Evolutionary conservation across 2,888 invertebrate genomes (phyloP).

Genomic region (Lithophane ornitopus): DNA sequence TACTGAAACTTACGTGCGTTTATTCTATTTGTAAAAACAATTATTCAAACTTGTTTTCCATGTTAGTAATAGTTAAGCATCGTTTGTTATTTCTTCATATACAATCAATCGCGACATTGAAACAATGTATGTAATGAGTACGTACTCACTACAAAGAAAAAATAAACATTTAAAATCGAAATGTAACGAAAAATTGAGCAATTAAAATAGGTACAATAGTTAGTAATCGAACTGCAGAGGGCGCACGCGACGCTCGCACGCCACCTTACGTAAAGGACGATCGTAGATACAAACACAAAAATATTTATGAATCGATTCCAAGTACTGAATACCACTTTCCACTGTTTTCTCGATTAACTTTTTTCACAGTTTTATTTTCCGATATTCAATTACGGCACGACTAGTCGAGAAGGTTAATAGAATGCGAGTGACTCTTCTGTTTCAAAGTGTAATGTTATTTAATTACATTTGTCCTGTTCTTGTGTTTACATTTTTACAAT

Average conservation of each 20-base stretch:
- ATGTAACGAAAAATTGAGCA: slow-evolving; percentile 61
- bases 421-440: slow-evolving; percentile 29
- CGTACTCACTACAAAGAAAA: slow-evolving; percentile 36
- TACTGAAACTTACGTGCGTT: neutral
- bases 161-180: slow-evolving; percentile 43
- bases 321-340: slow-evolving; percentile 32
- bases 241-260: slow-evolving; percentile 67
- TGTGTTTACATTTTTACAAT: slow-evolving; percentile 18
- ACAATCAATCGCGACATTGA: slow-evolving; percentile 37
- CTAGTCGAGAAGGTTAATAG: slow-evolving; percentile 21
- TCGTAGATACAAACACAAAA: slow-evolving; percentile 55
- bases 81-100: slow-evolving; percentile 13
- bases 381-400: slow-evolving; percentile 42
- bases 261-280: slow-evolving; percentile 67
- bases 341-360: slow-evolving; percentile 50
- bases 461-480: slow-evolving; percentile 14
- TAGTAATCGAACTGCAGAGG: slow-evolving; percentile 63
- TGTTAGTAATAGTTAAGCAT: slow-evolving; percentile 1
- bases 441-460: slow-evolving; percentile 47
- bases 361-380: slow-evolving; percentile 42
- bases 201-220: slow-evolving; percentile 67
- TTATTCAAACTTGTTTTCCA: slow-evolving; percentile 15
- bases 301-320: slow-evolving; percentile 59
- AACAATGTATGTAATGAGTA: slow-evolving; percentile 3
- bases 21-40: slow-evolving; percentile 8